A percentile compares a stretch with the other conserved stretches of the same genome.
Conservation (phyloP, 2,113 vertebrate species). For the Esox niger region DNA sequence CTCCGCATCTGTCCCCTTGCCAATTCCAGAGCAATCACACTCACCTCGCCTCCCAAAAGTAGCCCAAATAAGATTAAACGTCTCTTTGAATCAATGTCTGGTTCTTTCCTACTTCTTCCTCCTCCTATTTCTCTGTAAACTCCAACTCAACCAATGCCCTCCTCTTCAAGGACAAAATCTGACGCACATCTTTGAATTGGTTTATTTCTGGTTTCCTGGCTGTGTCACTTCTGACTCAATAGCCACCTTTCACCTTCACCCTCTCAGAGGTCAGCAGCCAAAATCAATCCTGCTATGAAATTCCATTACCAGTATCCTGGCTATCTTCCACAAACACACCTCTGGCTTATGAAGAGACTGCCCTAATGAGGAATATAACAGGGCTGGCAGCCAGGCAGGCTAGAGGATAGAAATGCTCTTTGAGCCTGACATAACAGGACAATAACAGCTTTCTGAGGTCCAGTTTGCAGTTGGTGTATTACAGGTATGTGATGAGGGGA, state of each 20-base stretch:
- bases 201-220: background rate
- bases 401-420: background rate
- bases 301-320: background rate
- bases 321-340: background rate
- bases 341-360: too few species aligned
- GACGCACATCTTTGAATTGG: background rate
- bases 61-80: background rate
- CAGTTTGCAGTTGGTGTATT: background rate
- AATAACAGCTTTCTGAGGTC: background rate
- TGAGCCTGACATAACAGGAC: background rate
- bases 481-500: background rate
- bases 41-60: background rate
- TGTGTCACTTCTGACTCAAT: slow-evolving; percentile 1
- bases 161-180: background rate
- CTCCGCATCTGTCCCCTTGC: slow-evolving; percentile 8
- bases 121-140: background rate
- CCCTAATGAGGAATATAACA: background rate
- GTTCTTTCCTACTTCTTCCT: too few species aligned
- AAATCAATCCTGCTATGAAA: slow-evolving; percentile 25
- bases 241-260: slow-evolving; percentile 16
- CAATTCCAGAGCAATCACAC: slow-evolving; percentile 3
- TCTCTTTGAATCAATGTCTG: background rate
- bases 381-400: background rate
- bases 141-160: background rate
- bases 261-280: slow-evolving; percentile 27